phyloP scores from a whole-genome alignment of 2,888 invertebrate species.

The Melitaea athalia region DNA sequence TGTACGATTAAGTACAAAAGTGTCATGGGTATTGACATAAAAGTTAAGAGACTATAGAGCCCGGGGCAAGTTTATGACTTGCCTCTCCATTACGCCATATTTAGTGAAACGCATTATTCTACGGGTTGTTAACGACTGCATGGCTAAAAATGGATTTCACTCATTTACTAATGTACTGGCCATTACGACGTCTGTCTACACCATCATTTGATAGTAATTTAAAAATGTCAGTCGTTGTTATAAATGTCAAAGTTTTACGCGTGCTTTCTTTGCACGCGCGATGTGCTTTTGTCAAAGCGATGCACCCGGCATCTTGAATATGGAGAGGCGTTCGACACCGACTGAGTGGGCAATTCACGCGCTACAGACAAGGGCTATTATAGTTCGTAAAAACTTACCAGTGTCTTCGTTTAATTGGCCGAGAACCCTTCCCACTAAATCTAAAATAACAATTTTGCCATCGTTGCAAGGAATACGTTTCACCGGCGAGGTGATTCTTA shows the following conservation, averaged over 20 bases:
- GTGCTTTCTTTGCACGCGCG: conserved; percentile 32
- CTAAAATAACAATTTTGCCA: conserved; percentile 38
- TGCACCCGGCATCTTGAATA: conserved; percentile 67
- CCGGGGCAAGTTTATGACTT: conserved; percentile 12
- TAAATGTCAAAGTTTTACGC: conserved; percentile 13
- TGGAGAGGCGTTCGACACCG: conserved; percentile 70
- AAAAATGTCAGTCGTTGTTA: conserved; percentile 6
- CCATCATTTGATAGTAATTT: not conserved
- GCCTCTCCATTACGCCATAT: conserved; percentile 16
- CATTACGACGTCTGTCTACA: not conserved
- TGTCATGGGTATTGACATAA: conserved; percentile 10
- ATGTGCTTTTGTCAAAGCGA: conserved; percentile 66
- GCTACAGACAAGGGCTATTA: conserved; percentile 62
- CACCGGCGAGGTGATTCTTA: not conserved
- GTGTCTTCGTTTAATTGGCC: conserved; percentile 71
- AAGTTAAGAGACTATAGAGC: conserved; percentile 7
- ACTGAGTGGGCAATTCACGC: conserved; percentile 69
- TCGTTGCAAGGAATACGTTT: conserved; percentile 12
- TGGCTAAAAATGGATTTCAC: conserved; percentile 12
- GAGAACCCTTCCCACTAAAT: conserved; percentile 50
- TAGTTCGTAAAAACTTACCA: conserved; percentile 56
- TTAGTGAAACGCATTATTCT: conserved; percentile 13
- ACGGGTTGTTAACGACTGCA: conserved; percentile 11
- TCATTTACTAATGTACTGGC: not conserved
- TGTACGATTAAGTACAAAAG: conserved; percentile 6